Percentiles rank a stretch among this genome's conserved stretches.
phyloP scores from a whole-genome alignment of 2,113 vertebrate species.

The Nicator chloris region DNA sequence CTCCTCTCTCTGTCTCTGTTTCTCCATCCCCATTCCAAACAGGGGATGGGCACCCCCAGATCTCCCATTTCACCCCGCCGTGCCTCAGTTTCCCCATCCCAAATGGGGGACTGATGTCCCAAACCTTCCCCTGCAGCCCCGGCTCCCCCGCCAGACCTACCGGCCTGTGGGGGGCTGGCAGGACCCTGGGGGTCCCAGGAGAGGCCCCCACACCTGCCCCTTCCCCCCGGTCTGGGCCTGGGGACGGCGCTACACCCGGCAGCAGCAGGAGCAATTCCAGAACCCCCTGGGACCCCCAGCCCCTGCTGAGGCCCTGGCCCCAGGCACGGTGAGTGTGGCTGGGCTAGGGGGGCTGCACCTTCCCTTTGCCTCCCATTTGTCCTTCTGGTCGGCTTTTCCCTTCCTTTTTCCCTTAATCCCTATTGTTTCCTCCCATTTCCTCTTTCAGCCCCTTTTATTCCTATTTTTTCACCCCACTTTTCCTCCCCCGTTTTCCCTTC shows the following conservation, averaged over 20 bases:
- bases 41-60: not conserved
- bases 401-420: too few species aligned
- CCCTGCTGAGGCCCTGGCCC: constrained; percentile 50
- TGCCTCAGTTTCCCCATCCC: not conserved
- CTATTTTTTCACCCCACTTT: not conserved
- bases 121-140: constrained; percentile 52
- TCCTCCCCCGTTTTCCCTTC: not conserved
- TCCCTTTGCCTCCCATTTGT: not conserved
- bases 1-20: not conserved
- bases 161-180: constrained; percentile 76
- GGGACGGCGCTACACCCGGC: constrained; percentile 80
- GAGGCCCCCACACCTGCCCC: not conserved
- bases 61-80: not conserved
- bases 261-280: constrained; percentile 75
- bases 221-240: constrained; percentile 83
- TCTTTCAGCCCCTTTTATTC: not conserved
- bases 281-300: constrained; percentile 70
- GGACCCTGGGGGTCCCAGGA: not conserved
- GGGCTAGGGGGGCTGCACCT: not conserved
- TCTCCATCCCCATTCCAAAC: not conserved
- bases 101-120: not conserved
- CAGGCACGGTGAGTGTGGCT: constrained; percentile 68
- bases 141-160: constrained; percentile 75
- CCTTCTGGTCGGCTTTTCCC: too few species aligned
- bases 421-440: not conserved